Percentiles rank a stretch among this genome's conserved stretches.
These are phyloP conservation scores for Sarcophaga rosellei DNA, from an alignment of 2,888 invertebrate species.

Conservation along the genomic window DNA sequence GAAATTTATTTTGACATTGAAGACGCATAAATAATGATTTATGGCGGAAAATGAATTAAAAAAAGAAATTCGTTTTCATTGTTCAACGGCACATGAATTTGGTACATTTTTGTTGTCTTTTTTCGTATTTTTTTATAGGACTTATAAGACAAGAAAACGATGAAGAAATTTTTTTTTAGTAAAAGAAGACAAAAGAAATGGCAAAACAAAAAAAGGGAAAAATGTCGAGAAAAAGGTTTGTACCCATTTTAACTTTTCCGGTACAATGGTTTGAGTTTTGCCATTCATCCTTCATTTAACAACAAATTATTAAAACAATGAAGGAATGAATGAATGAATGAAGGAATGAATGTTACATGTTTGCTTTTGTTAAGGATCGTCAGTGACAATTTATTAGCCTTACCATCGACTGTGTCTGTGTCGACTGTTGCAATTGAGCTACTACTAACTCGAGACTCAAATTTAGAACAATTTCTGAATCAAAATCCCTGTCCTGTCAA, in stretches of 20 bases:
- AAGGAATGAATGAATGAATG: background rate
- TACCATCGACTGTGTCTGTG: background rate
- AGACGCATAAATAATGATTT: slow-evolving; percentile 77
- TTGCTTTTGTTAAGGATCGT: slow-evolving; percentile 28
- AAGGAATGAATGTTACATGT: slow-evolving; percentile 11
- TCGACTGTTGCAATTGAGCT: too few species aligned
- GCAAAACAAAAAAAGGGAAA: background rate
- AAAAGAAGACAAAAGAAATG: slow-evolving; percentile 5
- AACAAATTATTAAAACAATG: slow-evolving; percentile 31
- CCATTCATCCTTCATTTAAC: slow-evolving; percentile 3
- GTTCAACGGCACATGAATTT: background rate
- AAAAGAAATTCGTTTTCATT: slow-evolving; percentile 18
- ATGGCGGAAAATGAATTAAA: slow-evolving; percentile 65
- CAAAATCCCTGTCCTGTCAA: too few species aligned
- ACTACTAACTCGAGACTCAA: too few species aligned
- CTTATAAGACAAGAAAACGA: background rate
- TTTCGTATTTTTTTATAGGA: background rate
- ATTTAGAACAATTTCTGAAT: too few species aligned
- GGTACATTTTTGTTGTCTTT: too few species aligned
- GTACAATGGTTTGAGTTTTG: background rate
- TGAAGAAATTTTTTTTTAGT: background rate
- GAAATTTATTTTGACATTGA: slow-evolving; percentile 74
- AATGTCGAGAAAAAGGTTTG: background rate
- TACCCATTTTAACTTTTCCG: background rate
- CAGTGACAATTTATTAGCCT: slow-evolving; percentile 49